Percentiles rank a stretch among this genome's conserved stretches.
Evolutionary conservation across 1,140 invertebrate genomes (phyloP).

Genomic region (Drosophila mayri): DNA sequence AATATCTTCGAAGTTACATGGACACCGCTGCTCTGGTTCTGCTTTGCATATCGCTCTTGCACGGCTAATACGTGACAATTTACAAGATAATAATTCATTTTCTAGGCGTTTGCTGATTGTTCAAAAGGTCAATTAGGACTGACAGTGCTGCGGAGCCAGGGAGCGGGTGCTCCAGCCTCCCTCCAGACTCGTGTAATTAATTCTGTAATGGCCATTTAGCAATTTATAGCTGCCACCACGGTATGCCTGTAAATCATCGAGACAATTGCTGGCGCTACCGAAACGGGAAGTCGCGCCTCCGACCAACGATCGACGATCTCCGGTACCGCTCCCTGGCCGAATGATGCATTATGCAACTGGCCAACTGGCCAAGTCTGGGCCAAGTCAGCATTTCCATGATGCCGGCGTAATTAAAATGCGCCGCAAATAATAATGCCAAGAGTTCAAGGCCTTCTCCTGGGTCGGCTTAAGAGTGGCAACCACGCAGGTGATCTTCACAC

Average conservation of each 20-base stretch:
- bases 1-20: slow-evolving; percentile 37
- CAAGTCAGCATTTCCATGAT: slow-evolving; percentile 37
- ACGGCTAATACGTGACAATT: slow-evolving; percentile 72
- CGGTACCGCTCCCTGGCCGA: slow-evolving; percentile 12
- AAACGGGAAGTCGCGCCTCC: slow-evolving; percentile 56
- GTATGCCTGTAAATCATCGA: slow-evolving; percentile 72
- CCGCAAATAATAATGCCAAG: slow-evolving; percentile 58
- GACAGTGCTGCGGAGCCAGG: slow-evolving; percentile 25
- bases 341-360: slow-evolving; percentile 48
- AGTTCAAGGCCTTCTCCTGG: slow-evolving; percentile 68
- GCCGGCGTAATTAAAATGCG: slow-evolving; percentile 66
- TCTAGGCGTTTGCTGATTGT: slow-evolving; percentile 29
- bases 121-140: slow-evolving; percentile 68
- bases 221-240: slow-evolving; percentile 46
- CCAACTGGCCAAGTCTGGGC: slow-evolving; percentile 34
- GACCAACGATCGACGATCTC: slow-evolving; percentile 13
- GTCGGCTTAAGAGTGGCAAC: slow-evolving; percentile 3
- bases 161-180: not conserved
- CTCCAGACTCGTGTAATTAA: slow-evolving; percentile 42
- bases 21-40: slow-evolving; percentile 7
- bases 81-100: slow-evolving; percentile 76
- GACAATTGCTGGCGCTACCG: slow-evolving; percentile 71
- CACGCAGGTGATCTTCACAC: slow-evolving; percentile 40
- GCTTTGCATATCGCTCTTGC: slow-evolving; percentile 37
- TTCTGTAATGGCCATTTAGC: slow-evolving; percentile 54